Percentiles rank a stretch among this genome's conserved stretches.
These are phyloP conservation scores for Callionymus lyra DNA, from an alignment of 2,113 vertebrate genomes.

Conservation along the genomic window DNA sequence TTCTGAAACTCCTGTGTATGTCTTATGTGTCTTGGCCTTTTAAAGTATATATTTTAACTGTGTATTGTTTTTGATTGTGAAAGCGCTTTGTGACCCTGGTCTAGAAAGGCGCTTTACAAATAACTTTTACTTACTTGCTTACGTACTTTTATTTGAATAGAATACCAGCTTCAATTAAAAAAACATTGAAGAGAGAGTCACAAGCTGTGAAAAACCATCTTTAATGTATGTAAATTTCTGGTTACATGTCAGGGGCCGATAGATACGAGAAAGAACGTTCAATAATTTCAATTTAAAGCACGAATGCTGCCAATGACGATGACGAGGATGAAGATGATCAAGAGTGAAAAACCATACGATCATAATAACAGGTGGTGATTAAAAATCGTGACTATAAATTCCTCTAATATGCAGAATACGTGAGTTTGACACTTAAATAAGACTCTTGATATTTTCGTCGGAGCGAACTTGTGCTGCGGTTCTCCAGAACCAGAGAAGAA, in stretches of 20 bases:
- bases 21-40: too few relatives aligned
- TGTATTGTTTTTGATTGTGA: too few relatives aligned
- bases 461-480: slow-evolving; percentile 36
- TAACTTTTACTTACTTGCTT: too few relatives aligned
- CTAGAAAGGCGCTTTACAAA: too few relatives aligned
- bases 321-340: slow-evolving; percentile 42
- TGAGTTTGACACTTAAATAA: slow-evolving; percentile 48
- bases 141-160: too few relatives aligned
- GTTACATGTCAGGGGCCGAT: slow-evolving; percentile 64
- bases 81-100: too few relatives aligned
- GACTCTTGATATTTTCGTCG: slow-evolving; percentile 41
- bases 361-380: slow-evolving; percentile 47
- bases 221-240: slow-evolving; percentile 65
- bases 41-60: too few relatives aligned
- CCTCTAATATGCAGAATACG: slow-evolving; percentile 52
- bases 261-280: slow-evolving; percentile 65
- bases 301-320: slow-evolving; percentile 7
- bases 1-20: too few relatives aligned
- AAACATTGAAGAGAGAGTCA: slow-evolving; percentile 8
- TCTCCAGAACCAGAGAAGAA: slow-evolving; percentile 36
- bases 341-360: slow-evolving; percentile 47
- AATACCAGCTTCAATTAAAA: too few relatives aligned
- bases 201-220: slow-evolving; percentile 50
- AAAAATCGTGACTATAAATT: slow-evolving; percentile 56
- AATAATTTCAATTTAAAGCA: slow-evolving; percentile 48